Percentiles rank a stretch among this genome's conserved stretches.
Conservation (phyloP, 2,888 invertebrate genomes). For the Pollenia amentaria region DNA sequence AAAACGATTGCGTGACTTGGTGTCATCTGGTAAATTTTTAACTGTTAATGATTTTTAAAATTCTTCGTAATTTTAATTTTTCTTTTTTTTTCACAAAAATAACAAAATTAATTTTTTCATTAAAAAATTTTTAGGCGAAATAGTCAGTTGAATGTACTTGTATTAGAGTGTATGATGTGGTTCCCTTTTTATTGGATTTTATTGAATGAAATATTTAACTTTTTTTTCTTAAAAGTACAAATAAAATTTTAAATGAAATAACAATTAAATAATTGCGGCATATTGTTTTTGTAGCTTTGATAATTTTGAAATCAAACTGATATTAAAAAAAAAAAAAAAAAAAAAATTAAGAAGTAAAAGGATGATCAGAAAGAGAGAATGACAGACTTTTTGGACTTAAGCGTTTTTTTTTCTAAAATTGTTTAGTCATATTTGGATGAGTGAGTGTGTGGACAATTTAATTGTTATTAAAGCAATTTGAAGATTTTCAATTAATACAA, state of each 20-base stretch:
- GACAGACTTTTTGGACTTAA: slow-evolving; percentile 47
- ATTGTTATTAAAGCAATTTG: slow-evolving; percentile 73
- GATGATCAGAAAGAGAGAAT: slow-evolving; percentile 27
- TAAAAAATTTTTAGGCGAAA: slow-evolving; percentile 46
- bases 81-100: slow-evolving; percentile 10
- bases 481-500: slow-evolving; percentile 75
- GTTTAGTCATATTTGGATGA: slow-evolving; percentile 52
- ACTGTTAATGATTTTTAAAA: slow-evolving; percentile 60
- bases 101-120: slow-evolving; percentile 36
- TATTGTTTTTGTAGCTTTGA: slow-evolving; percentile 46
- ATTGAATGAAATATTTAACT: slow-evolving; percentile 52
- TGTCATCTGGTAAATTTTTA: slow-evolving; percentile 64
- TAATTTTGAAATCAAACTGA: slow-evolving; percentile 22
- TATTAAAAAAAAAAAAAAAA: neutral
- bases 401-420: neutral
- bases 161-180: neutral
- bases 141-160: slow-evolving; percentile 29
- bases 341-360: slow-evolving; percentile 27
- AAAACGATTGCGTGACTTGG: slow-evolving; percentile 70
- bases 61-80: neutral
- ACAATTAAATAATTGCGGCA: slow-evolving; percentile 68
- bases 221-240: slow-evolving; percentile 8
- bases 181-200: slow-evolving; percentile 45
- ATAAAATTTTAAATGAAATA: slow-evolving; percentile 14
- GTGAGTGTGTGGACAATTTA: slow-evolving; percentile 65